Percentiles rank a stretch among this genome's conserved stretches.
Conservation (phyloP, 1,140 invertebrate species). For the Drosophila orena region DNA sequence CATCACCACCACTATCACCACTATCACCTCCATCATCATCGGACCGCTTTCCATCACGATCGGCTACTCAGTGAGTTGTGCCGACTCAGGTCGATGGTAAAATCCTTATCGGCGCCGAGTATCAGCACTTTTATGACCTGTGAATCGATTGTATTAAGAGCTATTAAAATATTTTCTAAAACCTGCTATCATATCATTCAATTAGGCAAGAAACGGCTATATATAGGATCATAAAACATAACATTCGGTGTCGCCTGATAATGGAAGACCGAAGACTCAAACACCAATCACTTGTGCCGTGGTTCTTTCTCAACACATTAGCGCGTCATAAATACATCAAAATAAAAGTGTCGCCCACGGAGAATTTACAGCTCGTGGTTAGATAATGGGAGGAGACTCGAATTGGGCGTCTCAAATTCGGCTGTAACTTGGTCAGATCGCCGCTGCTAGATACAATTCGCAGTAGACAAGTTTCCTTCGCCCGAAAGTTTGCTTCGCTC, state of each 20-base stretch:
- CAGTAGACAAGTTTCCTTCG: conserved; percentile 55
- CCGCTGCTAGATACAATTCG: conserved; percentile 48
- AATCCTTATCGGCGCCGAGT: conserved; percentile 48
- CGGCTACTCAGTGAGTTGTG: conserved; percentile 28
- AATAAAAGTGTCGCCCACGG: conserved; percentile 74
- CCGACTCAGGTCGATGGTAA: conserved; percentile 37
- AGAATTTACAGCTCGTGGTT: conserved; percentile 57
- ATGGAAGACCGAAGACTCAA: conserved; percentile 66
- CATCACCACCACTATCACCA: conserved; percentile 32
- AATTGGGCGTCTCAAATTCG: conserved; percentile 43
- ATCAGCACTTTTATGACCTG: conserved; percentile 72
- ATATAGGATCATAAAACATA: conserved; percentile 81
- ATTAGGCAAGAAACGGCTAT: conserved; percentile 80
- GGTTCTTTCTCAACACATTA: conserved; percentile 65
- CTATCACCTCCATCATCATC: conserved; percentile 10
- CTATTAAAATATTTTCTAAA: conserved; percentile 83
- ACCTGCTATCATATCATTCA: conserved; percentile 80
- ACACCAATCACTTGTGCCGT: conserved; percentile 39
- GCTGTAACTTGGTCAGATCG: conserved; percentile 43
- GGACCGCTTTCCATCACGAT: conserved; percentile 9
- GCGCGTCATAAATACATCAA: conserved; percentile 76
- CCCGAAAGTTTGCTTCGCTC: conserved; percentile 1
- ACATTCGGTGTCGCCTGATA: conserved; percentile 64
- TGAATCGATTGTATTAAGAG: conserved; percentile 82
- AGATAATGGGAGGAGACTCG: conserved; percentile 67